phyloP scores from a whole-genome alignment of 2,113 vertebrate genomes.

The Carassius gibelio region DNA sequence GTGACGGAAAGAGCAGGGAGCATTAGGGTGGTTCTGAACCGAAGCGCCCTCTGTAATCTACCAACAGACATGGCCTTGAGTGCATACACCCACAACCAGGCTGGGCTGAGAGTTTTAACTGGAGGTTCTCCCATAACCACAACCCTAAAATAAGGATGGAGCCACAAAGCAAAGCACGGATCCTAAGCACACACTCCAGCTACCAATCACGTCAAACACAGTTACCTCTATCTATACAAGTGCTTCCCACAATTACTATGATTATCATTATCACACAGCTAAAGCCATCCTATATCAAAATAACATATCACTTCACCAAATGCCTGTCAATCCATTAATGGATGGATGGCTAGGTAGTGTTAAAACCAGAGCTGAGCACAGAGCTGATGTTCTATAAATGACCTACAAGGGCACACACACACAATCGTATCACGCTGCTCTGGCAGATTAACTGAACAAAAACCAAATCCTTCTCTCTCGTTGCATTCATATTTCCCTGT shows the following conservation, averaged over 20 bases:
- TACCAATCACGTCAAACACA: conserved; percentile 12
- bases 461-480: conserved; percentile 49
- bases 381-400: conserved; percentile 47
- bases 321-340: conserved; percentile 36
- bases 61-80: conserved; percentile 23
- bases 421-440: conserved; percentile 12
- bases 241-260: neutral
- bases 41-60: conserved; percentile 46
- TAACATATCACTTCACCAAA: conserved; percentile 39
- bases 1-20: conserved; percentile 7
- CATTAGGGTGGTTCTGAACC: conserved; percentile 39
- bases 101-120: conserved; percentile 24
- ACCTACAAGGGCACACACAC: conserved; percentile 19
- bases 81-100: conserved; percentile 49
- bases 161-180: neutral
- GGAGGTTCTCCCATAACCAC: conserved; percentile 38
- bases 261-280: conserved; percentile 9
- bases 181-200: conserved; percentile 15
- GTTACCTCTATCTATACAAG: neutral
- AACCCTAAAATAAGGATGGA: conserved; percentile 35
- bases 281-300: conserved; percentile 29
- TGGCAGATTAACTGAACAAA: conserved; percentile 51
- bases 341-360: conserved; percentile 24
- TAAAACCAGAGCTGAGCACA: conserved; percentile 33
- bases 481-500: conserved; percentile 45